Evolutionary conservation across 2,888 invertebrate species (phyloP).

Genomic region (Eupithecia inturbata): DNA sequence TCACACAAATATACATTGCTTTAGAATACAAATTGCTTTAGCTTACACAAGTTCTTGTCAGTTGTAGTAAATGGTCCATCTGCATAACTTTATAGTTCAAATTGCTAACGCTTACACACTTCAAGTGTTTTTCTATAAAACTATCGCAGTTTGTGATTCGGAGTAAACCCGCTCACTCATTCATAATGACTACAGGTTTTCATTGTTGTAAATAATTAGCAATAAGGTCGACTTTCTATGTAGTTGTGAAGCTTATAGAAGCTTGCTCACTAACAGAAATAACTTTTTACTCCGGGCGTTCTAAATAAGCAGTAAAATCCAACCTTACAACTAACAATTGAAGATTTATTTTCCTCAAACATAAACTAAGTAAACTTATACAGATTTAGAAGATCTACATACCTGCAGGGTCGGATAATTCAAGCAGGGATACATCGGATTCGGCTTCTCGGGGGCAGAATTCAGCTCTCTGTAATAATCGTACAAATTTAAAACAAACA

Average conservation of each 20-base stretch:
- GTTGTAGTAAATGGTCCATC: not conserved
- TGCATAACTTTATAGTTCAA: not conserved
- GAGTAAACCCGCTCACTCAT: not conserved
- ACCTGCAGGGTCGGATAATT: slow-evolving; percentile 74
- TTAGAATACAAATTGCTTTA: slow-evolving; percentile 33
- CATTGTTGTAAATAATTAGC: not conserved
- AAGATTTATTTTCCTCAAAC: not conserved
- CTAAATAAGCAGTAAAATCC: not conserved
- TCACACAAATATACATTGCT: slow-evolving; percentile 56
- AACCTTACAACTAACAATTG: not conserved
- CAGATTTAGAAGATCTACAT: slow-evolving; percentile 38
- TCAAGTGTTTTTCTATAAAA: not conserved
- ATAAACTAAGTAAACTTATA: not conserved
- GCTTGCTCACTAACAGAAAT: not conserved
- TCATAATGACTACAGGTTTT: not conserved
- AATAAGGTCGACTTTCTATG: not conserved
- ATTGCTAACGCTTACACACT: not conserved
- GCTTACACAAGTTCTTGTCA: not conserved
- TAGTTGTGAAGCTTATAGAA: not conserved
- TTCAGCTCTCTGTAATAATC: slow-evolving; percentile 66
- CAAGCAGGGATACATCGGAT: slow-evolving; percentile 71
- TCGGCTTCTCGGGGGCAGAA: slow-evolving; percentile 68
- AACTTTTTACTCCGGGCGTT: not conserved
- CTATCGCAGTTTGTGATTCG: not conserved
- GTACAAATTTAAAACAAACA: not conserved